Evolutionary conservation across 2,888 invertebrate genomes (phyloP).

Genomic region (Xestia xanthographa): DNA sequence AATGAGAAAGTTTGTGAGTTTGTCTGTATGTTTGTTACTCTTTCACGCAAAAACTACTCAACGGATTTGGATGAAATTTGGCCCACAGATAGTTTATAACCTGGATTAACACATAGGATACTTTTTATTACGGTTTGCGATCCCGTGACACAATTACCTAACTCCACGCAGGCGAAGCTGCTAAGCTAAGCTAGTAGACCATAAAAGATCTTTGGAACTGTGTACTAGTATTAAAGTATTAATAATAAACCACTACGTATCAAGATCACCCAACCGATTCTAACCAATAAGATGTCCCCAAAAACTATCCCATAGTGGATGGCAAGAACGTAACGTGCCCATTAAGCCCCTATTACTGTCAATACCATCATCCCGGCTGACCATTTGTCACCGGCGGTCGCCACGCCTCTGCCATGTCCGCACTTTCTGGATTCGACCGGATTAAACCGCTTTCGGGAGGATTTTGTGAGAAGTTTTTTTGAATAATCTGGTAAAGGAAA

Average conservation of each 20-base stretch:
- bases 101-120: no score
- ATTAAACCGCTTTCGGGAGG: constrained; percentile 67
- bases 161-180: no score
- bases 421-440: constrained; percentile 68
- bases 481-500: constrained; percentile 41
- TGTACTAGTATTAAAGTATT: not conserved
- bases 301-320: constrained; percentile 32
- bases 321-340: constrained; percentile 51
- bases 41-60: no score
- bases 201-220: not conserved
- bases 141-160: no score
- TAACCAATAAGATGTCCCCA: constrained; percentile 40
- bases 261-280: constrained; percentile 27
- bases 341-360: constrained; percentile 77
- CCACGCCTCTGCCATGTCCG: constrained; percentile 77
- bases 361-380: constrained; percentile 79
- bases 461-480: constrained; percentile 59
- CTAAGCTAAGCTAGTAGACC: no score
- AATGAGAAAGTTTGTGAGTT: no score
- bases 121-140: no score
- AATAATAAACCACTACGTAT: not conserved
- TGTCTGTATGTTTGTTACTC: no score
- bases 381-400: constrained; percentile 79
- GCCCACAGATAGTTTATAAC: no score
- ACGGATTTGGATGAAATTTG: no score